Evolutionary conservation across 2,113 vertebrate genomes (phyloP), one percentile per base, ranked within the genome.

Genomic region (Actenoides hombroni): DNA sequence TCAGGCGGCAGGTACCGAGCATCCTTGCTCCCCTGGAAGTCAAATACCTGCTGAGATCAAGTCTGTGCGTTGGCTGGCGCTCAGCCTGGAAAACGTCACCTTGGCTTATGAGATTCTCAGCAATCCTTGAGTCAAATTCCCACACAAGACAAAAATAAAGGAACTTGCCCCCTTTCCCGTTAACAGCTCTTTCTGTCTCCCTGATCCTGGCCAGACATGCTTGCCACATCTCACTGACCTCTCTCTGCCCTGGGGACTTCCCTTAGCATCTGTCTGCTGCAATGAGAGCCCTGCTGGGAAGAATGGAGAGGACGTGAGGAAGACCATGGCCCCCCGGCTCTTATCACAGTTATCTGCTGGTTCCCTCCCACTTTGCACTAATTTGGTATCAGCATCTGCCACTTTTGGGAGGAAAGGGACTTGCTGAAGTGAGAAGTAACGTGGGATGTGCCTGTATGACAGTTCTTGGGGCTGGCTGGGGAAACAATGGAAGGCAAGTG

Each of bases 11-110:
- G 93, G 95, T 94, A n/a, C 29, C 4, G 1, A 83, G 94, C 76
- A 70, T 60, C 88, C 92, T 20, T 16, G 64, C 80, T 93, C 86
- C 85, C 9, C 11, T 25, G 26, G 68, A 74, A 94, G 92, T 91
- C 92, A 95, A 37, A 69, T 96, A 94, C 95, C 94, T 96, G 83
- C 92, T 92, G 96, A 85, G 96, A 91, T 82, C 63, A 28, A 78
- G 90, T 60, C 95, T 94, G 96, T 68, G 95, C 81, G 7, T 64
- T 20, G 61, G 39, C 94, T 93, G 95, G 94, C 90, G 0, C 78
- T 33, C 86, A 46, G 96, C 94, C 95, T 96, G 93, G 90, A 96
- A 94, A 93, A 73, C 2, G 69, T 96, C 95, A 73, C 86, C 82
- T 17, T 57, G 86, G 74, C 86, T 96, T 59, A 77, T 19, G 88